Base-by-base conservation (phyloP, 2,888 invertebrate species). In the Ichneumoninae sp. region DNA sequence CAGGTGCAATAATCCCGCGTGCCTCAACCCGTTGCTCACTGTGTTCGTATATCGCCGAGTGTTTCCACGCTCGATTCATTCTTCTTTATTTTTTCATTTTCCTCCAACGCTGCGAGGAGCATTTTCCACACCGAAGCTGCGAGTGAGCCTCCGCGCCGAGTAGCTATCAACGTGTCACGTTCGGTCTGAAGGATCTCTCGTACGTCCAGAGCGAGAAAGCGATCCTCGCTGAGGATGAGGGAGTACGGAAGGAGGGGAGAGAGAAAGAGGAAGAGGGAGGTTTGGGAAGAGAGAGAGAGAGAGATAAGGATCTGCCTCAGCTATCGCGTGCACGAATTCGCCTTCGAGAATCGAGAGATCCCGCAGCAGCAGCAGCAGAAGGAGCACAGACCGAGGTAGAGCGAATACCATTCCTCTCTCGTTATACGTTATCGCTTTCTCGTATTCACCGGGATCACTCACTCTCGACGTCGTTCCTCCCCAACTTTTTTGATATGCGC, bases 131-230 rank as follows among this genome's bases (percentile, higher is more conserved):
- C 54, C 30, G 54, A 22, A 70, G 22, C 60, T 36, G 76, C 44
- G 83, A 76, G 62, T 72, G 76, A 62, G 76, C 68, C 66, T 72
- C 60, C 50, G 33, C 66, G 33, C 36, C 80, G 68, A 76, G 80
- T 76, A 72, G 71, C 76, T 83, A 83, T 83, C 83, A 72, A 77
- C 76, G 80, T 80, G 83, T 83, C 83, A 83, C 83, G 83, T 83
- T 76, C 68, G 62, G 71, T 72, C 83, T 83, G 80, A 83, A 83
- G 80, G 76, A 83, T 80, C 66, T 68, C 68, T 36, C 33, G 68
- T 71, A 76, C 82, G 78, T 76, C 57, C 71, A 60, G 44, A 80
- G 80, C 76, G 75, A 80, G 80, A 83, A 80, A 83, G 66, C 74
- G 75, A 80, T 66, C 26, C 66, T 66, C 16, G 10, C 66, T 33